Evolutionary conservation across 2,797 vertebrate genomes (phyloP), one percentile per base, ranked within the genome.

Genomic region (Myripristis murdjan): DNA sequence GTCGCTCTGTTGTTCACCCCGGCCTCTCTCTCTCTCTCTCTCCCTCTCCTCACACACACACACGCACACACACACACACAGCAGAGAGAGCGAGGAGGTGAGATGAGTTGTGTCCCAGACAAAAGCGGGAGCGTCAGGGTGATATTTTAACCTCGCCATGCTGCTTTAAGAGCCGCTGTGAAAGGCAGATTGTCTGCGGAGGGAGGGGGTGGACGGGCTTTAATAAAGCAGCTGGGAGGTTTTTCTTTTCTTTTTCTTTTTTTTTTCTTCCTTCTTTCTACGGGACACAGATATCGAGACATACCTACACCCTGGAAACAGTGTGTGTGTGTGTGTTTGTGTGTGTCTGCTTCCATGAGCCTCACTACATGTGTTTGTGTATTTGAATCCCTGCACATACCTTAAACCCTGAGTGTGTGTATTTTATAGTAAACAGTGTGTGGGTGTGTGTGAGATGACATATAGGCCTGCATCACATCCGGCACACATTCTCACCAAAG

Each of bases 1-100:
- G 91, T 92, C 86, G 90, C 89, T 69, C 91, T 86, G 89, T 90
- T 94, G 91, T 93, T 90, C 81, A 51, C 76, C 55, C 86, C 48
- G 64, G 76, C 77, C 73, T 74, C 81, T 62, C 56, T 28, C 51
- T 23, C 59, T 47, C 22, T 47, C 62, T 51, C 64, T 20, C 6
- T 37, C 56, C 31, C 62, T 11, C n/a, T n/a, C n/a, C n/a, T n/a
- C n/a, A n/a, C n/a, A n/a, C n/a, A n/a, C n/a, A n/a, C n/a, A n/a
- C n/a, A 39, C 49, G 9, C 22, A 60, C 41, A 43, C 56, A 58
- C 20, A 43, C 37, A 43, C 37, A 43, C 20, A 47, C 64, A 18
- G 2, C 12, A 70, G 73, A 77, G 82, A 80, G 31, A 14, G 24
- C 24, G 51, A 35, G 35, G 39, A 20, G 59, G 57, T 79, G 46